These are phyloP conservation scores for Homalodisca vitripennis DNA, from an alignment of 1,140 invertebrate genomes.

Conservation along the genomic window DNA sequence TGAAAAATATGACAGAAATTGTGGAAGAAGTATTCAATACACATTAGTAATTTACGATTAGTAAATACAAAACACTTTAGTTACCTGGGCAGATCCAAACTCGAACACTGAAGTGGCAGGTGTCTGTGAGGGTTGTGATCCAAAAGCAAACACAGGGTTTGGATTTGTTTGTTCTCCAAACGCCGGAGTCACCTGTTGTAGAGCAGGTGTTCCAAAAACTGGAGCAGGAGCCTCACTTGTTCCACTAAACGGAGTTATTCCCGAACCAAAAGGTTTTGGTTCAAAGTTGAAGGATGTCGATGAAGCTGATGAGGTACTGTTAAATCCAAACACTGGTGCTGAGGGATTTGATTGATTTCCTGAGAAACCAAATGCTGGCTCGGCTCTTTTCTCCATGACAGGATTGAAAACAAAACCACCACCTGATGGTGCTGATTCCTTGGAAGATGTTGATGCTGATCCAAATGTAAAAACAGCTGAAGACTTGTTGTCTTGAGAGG, in stretches of 20 bases:
- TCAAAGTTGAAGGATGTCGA: slow-evolving; percentile 10
- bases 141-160: neutral
- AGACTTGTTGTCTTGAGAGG: slow-evolving; percentile 13
- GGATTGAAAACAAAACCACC: slow-evolving; percentile 24
- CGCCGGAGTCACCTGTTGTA: slow-evolving; percentile 15
- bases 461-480: slow-evolving; percentile 35
- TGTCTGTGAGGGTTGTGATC: neutral
- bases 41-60: no score
- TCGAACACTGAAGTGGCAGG: slow-evolving; percentile 17
- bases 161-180: slow-evolving; percentile 9
- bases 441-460: neutral
- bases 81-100: slow-evolving; percentile 28
- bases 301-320: neutral
- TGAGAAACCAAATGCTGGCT: neutral
- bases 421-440: neutral
- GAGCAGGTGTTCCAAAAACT: slow-evolving; percentile 38
- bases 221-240: slow-evolving; percentile 23
- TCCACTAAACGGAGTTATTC: neutral
- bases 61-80: no score
- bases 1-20: no score
- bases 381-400: neutral
- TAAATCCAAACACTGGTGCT: slow-evolving; percentile 14
- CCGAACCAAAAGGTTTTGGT: neutral
- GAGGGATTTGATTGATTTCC: neutral
- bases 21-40: no score